Percentiles rank a stretch among this genome's conserved stretches.
These are phyloP conservation scores for Hippasteria phrygiana DNA, from an alignment of 53 echinoderm and acorn worm genomes.

Conservation along the genomic window DNA sequence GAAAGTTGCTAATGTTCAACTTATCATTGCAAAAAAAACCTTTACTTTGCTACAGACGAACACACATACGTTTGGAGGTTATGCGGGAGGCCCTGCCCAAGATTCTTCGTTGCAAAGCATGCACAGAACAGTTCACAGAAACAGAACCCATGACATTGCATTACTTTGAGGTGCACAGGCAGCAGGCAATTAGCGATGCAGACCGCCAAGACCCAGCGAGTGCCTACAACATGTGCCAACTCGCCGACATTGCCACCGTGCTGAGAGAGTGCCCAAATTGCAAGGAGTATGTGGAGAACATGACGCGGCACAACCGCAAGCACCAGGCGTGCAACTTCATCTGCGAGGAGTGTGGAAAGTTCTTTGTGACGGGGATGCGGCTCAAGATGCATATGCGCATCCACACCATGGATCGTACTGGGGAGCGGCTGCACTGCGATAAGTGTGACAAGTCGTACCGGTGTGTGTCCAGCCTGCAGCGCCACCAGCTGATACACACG, in stretches of 20 bases:
- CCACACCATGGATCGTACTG: slow-evolving; percentile 36
- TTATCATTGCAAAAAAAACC: no score
- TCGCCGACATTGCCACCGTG: slow-evolving; percentile 20
- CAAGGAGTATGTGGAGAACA: slow-evolving; percentile 46
- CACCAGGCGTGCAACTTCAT: slow-evolving; percentile 34
- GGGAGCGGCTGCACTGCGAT: slow-evolving; percentile 51
- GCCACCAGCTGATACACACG: slow-evolving; percentile 29
- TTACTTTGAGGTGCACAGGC: slow-evolving; percentile 36
- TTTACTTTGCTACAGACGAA: slow-evolving; percentile 26
- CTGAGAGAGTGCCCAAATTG: slow-evolving; percentile 50
- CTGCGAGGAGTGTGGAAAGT: slow-evolving; percentile 58
- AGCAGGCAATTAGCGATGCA: slow-evolving; percentile 24
- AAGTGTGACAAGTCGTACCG: slow-evolving; percentile 53
- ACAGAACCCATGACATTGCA: slow-evolving; percentile 34
- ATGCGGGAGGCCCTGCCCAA: slow-evolving; percentile 39
- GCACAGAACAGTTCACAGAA: slow-evolving; percentile 28
- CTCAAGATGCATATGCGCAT: slow-evolving; percentile 28
- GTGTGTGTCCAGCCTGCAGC: slow-evolving; percentile 14
- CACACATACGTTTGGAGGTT: slow-evolving; percentile 43
- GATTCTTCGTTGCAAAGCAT: slow-evolving; percentile 23
- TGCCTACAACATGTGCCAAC: slow-evolving; percentile 9
- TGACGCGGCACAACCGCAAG: slow-evolving; percentile 28
- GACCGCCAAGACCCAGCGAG: slow-evolving; percentile 20
- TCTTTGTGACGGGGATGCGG: slow-evolving; percentile 32
- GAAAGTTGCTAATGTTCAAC: no score